Conservation (phyloP, 2,797 vertebrate genomes). For the Oreochromis grahami region DNA sequence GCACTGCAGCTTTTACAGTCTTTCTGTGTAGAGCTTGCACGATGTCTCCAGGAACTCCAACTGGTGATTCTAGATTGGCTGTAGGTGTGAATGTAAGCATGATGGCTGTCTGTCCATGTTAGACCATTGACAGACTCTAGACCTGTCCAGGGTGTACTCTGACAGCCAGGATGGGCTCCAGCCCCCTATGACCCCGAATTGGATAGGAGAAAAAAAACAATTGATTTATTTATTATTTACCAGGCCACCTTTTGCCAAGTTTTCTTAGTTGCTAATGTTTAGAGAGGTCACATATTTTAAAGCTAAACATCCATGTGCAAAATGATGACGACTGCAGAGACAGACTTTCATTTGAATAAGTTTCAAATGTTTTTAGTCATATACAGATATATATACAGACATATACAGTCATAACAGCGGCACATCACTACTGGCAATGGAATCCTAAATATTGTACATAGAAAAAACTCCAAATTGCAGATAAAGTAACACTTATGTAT, state of each 20-base stretch:
- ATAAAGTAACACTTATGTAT: too few species aligned
- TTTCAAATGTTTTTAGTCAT: neutral
- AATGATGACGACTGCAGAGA: neutral
- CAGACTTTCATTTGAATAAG: neutral
- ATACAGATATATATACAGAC: too few species aligned
- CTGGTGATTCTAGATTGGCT: neutral
- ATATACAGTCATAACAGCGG: too few species aligned
- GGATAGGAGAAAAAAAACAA: rapidly evolving
- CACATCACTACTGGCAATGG: neutral
- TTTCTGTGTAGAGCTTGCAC: neutral
- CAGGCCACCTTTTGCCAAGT: neutral
- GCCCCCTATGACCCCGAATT: neutral
- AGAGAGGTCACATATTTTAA: neutral
- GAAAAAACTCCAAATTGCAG: neutral
- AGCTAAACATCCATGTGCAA: neutral
- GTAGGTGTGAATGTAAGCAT: neutral
- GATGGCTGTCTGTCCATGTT: neutral
- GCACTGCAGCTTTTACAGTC: neutral
- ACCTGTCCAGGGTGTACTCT: neutral
- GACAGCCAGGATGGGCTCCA: neutral
- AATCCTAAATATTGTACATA: neutral
- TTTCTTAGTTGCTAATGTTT: neutral
- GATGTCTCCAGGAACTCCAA: neutral
- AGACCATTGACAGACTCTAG: neutral
- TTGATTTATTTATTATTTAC: neutral